Percentiles rank a stretch among this genome's conserved stretches.
Conservation (phyloP, 2,113 vertebrate species). For the Rhea americana region DNA sequence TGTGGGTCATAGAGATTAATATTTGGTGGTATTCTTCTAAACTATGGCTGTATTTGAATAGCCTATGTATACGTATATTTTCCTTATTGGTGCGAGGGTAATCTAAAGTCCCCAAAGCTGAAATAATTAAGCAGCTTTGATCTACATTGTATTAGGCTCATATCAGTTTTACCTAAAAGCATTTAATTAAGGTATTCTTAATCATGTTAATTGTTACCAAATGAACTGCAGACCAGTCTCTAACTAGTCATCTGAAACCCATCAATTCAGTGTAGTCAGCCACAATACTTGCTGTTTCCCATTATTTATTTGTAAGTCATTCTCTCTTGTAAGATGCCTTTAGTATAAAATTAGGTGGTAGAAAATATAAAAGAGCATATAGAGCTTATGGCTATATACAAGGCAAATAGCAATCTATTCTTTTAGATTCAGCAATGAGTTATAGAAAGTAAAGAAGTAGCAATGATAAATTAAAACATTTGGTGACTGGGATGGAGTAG, state of each 20-base stretch:
- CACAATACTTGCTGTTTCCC: background rate
- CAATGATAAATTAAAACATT: background rate
- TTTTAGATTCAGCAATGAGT: slow-evolving; percentile 10
- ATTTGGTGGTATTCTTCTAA: background rate
- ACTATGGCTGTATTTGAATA: background rate
- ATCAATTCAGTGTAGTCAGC: background rate
- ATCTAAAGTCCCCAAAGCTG: background rate
- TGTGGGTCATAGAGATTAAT: background rate
- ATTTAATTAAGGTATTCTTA: background rate
- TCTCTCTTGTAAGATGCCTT: background rate
- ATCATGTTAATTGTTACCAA: slow-evolving; percentile 4
- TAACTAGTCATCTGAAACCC: slow-evolving; percentile 10
- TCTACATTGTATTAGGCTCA: background rate
- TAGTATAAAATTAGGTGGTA: background rate
- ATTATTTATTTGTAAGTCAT: slow-evolving; percentile 5
- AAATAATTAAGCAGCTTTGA: background rate
- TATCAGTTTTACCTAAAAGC: background rate
- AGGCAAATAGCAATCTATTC: background rate
- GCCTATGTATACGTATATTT: background rate
- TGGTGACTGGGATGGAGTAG: background rate
- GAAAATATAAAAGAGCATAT: background rate
- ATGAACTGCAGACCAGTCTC: background rate
- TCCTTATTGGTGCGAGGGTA: background rate
- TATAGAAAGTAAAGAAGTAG: background rate
- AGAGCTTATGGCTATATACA: background rate